Percentiles rank a stretch among this genome's conserved stretches.
Conservation (phyloP, 2,113 vertebrate species). For the Trematocara nigrifrons region DNA sequence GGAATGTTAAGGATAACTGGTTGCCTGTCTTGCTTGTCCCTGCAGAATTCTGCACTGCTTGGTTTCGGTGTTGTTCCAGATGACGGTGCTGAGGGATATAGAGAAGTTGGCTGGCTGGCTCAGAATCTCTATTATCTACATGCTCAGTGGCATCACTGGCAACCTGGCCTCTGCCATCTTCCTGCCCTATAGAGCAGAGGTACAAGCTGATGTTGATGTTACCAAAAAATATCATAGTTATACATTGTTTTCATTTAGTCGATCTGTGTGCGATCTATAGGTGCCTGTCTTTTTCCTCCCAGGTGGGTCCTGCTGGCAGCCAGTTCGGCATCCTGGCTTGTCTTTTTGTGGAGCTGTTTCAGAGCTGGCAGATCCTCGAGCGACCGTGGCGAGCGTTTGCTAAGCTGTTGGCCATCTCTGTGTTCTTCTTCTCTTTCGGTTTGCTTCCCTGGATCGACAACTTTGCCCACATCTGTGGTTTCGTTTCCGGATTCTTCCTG, state of each 20-base stretch:
- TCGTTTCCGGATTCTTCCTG: conserved; percentile 92
- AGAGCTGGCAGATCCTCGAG: conserved; percentile 98
- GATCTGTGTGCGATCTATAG: not conserved
- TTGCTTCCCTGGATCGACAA: conserved; percentile 98
- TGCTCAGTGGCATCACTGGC: conserved; percentile 91
- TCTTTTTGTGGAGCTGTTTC: conserved; percentile 97
- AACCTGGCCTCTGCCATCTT: conserved; percentile 96
- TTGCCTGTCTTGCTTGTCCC: not conserved
- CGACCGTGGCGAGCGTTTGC: conserved; percentile 91
- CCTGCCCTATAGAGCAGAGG: conserved; percentile 96
- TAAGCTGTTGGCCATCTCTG: conserved; percentile 88
- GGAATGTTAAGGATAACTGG: not conserved
- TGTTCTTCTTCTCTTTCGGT: conserved; percentile 94
- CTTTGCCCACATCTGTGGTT: conserved; percentile 93
- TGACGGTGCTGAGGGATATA: conserved; percentile 92
- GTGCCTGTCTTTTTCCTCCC: not conserved
- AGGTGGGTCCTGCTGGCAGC: conserved; percentile 96
- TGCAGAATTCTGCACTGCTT: conserved; percentile 94
- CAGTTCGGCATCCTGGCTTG: conserved; percentile 98
- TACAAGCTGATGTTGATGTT: conserved; percentile 38
- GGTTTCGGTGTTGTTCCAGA: conserved; percentile 95
- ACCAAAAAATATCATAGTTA: not conserved
- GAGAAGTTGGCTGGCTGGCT: conserved; percentile 98
- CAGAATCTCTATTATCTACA: conserved; percentile 96
- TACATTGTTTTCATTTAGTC: not conserved